These are phyloP conservation scores for Harpagus bidentatus DNA, from an alignment of 2,113 vertebrate genomes.

Conservation along the genomic window DNA sequence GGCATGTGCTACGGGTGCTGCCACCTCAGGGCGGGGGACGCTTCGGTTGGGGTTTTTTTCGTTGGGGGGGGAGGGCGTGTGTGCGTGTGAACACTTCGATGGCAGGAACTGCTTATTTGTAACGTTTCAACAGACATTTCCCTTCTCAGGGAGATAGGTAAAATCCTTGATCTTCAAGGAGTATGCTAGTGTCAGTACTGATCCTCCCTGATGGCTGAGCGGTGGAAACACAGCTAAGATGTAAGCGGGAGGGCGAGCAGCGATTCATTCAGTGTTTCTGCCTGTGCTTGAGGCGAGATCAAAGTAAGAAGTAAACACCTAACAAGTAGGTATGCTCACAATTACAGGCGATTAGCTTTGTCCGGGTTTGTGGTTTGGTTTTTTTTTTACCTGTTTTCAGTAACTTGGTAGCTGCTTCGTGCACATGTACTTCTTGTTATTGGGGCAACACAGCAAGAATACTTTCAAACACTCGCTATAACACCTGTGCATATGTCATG, in stretches of 20 bases:
- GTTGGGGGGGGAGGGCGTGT: background rate
- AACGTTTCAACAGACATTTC: background rate
- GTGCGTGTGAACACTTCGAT: background rate
- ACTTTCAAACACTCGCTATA: background rate
- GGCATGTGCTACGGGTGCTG: background rate
- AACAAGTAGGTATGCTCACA: background rate
- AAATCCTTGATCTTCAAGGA: background rate
- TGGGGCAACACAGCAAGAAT: too few species aligned
- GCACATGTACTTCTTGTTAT: rapidly evolving
- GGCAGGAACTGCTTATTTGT: background rate
- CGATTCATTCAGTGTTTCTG: background rate
- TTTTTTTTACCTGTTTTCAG: background rate
- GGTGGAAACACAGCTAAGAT: background rate
- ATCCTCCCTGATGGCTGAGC: background rate
- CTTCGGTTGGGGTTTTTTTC: background rate
- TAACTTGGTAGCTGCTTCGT: background rate
- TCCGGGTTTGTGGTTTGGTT: background rate
- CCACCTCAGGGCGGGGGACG: background rate
- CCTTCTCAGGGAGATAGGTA: background rate
- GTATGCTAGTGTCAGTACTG: background rate
- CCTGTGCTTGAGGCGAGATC: background rate
- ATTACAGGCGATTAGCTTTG: background rate
- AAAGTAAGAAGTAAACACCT: background rate
- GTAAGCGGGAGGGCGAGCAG: background rate
- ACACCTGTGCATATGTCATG: rapidly evolving